Percentiles rank a stretch among this genome's conserved stretches.
These are phyloP conservation scores for Heliconius eleuchia DNA, from an alignment of 1,140 invertebrate species.

Conservation along the genomic window DNA sequence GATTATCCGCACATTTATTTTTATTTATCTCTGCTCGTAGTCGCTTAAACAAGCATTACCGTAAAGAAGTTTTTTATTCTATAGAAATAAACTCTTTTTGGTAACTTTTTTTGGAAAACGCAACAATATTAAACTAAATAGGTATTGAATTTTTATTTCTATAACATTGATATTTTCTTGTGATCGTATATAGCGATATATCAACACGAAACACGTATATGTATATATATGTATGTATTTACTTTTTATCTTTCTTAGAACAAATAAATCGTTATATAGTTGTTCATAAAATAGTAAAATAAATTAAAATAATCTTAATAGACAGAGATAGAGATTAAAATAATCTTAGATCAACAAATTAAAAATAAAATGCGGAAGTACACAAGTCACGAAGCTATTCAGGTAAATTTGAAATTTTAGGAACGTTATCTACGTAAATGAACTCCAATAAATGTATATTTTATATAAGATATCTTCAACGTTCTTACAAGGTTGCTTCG, in stretches of 20 bases:
- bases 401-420: background rate
- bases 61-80: slow-evolving; percentile 4
- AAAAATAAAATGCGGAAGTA: background rate
- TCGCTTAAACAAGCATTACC: slow-evolving; percentile 18
- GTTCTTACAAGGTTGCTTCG: slow-evolving; percentile 23
- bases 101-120: too few relatives aligned
- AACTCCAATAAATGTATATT: slow-evolving; percentile 13
- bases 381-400: background rate
- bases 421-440: background rate
- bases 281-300: too few relatives aligned
- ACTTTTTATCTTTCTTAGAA: background rate
- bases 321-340: too few relatives aligned
- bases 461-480: slow-evolving; percentile 20
- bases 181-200: too few relatives aligned
- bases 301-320: background rate
- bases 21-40: slow-evolving; percentile 61
- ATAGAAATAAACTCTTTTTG: background rate
- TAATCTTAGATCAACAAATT: background rate
- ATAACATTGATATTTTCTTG: too few relatives aligned
- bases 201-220: too few relatives aligned
- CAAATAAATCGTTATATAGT: too few relatives aligned
- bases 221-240: background rate
- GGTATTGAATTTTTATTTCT: too few relatives aligned
- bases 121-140: too few relatives aligned
- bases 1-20: slow-evolving; percentile 68